Conservation (phyloP, 2,113 vertebrate genomes). For the Tachysurus vachellii region DNA sequence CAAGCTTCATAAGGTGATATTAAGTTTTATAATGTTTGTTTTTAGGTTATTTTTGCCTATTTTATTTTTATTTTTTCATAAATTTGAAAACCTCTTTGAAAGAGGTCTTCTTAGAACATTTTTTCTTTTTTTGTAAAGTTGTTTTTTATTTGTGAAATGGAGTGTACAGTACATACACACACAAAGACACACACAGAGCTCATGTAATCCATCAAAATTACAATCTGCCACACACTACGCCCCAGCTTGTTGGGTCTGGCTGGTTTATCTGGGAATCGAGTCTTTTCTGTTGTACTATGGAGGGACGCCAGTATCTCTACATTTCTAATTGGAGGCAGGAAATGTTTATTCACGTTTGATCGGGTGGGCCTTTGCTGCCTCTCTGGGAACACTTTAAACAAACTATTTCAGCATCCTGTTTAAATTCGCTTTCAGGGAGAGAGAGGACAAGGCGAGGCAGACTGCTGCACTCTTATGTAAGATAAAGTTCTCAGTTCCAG, state of each 20-base stretch:
- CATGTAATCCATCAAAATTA: slow-evolving; percentile 37
- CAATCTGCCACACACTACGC: slow-evolving; percentile 41
- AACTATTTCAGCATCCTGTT: slow-evolving; percentile 86
- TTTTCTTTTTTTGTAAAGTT: not conserved
- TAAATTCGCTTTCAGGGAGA: slow-evolving; percentile 72
- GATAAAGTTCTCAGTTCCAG: not conserved
- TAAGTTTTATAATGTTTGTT: slow-evolving; percentile 3
- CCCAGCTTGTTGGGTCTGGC: slow-evolving; percentile 58
- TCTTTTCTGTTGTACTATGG: slow-evolving; percentile 52
- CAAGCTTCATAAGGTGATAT: not conserved
- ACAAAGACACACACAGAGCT: slow-evolving; percentile 46
- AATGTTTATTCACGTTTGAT: slow-evolving; percentile 85
- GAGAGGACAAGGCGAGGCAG: slow-evolving; percentile 54
- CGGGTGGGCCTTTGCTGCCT: slow-evolving; percentile 79
- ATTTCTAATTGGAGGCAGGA: slow-evolving; percentile 84
- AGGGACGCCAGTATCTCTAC: slow-evolving; percentile 69
- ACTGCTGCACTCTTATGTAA: slow-evolving; percentile 64
- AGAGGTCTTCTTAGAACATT: not conserved
- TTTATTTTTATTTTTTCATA: not conserved
- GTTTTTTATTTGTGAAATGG: slow-evolving; percentile 24
- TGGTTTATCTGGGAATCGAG: slow-evolving; percentile 59
- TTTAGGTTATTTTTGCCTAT: not conserved
- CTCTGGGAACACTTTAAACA: slow-evolving; percentile 85
- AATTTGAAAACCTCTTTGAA: not conserved
- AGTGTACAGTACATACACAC: slow-evolving; percentile 9